phyloP scores from a whole-genome alignment of 2,888 invertebrate species.

The Tribolium freemani region DNA sequence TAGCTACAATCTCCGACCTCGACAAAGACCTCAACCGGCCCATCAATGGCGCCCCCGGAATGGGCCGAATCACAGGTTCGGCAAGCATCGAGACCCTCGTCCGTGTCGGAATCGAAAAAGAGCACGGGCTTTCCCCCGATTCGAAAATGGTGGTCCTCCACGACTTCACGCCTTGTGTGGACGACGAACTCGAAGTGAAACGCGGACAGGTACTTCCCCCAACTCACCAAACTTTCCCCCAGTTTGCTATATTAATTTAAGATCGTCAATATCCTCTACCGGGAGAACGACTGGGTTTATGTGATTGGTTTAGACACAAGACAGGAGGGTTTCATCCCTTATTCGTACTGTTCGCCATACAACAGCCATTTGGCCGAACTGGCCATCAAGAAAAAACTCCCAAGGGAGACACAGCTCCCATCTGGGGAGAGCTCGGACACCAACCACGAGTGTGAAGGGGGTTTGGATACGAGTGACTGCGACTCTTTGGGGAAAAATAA shows the following conservation, averaged over 20 bases:
- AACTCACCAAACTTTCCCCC: not conserved
- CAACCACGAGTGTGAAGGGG: conserved; percentile 72
- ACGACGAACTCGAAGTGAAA: conserved; percentile 91
- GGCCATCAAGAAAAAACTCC: conserved; percentile 89
- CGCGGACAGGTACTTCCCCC: conserved; percentile 79
- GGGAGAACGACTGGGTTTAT: conserved; percentile 98
- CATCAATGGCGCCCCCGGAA: conserved; percentile 82
- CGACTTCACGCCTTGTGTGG: conserved; percentile 95
- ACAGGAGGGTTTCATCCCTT: conserved; percentile 95
- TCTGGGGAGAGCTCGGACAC: conserved; percentile 73
- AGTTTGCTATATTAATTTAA: conserved; percentile 59
- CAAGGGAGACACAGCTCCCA: conserved; percentile 74
- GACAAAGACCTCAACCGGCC: conserved; percentile 80
- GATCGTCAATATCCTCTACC: conserved; percentile 93
- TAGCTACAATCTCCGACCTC: conserved; percentile 83
- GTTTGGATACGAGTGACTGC: conserved; percentile 73
- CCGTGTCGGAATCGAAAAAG: conserved; percentile 91
- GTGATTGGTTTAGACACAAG: conserved; percentile 92
- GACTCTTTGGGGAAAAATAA: conserved; percentile 73
- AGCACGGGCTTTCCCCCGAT: conserved; percentile 91
- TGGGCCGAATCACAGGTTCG: conserved; percentile 95
- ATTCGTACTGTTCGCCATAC: conserved; percentile 92
- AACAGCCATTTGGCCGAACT: conserved; percentile 84
- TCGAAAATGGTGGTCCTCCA: conserved; percentile 96
- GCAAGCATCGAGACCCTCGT: conserved; percentile 93